Conservation (phyloP, 2,888 invertebrate genomes). For the Eubasilissa splendida region DNA sequence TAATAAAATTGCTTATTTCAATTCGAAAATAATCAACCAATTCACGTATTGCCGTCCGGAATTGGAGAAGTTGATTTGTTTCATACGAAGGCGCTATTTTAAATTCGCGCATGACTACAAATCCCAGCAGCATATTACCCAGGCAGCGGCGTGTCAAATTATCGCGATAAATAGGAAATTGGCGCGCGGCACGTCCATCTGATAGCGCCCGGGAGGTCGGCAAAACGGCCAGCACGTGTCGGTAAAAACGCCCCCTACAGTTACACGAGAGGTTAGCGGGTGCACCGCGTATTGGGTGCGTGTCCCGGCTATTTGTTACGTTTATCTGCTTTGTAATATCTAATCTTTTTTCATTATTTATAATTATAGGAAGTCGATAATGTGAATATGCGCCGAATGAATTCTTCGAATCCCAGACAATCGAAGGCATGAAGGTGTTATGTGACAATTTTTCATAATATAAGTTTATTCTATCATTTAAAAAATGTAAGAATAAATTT, state of each 20-base stretch:
- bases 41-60: too few relatives aligned
- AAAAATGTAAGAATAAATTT: not conserved
- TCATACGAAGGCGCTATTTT: not conserved
- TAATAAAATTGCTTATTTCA: too few relatives aligned
- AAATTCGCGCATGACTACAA: conserved; percentile 9
- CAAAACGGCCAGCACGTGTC: conserved; percentile 39
- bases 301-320: conserved; percentile 11
- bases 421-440: too few relatives aligned
- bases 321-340: not conserved
- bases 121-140: conserved; percentile 1
- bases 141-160: conserved; percentile 4
- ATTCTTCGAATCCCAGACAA: too few relatives aligned
- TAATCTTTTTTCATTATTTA: too few relatives aligned
- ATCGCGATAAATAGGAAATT: conserved; percentile 38
- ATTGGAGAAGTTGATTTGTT: too few relatives aligned
- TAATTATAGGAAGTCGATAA: too few relatives aligned
- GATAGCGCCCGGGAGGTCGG: conserved; percentile 47
- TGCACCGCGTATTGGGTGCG: conserved; percentile 15
- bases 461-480: too few relatives aligned
- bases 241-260: conserved; percentile 22
- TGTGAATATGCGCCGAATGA: too few relatives aligned
- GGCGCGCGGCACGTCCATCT: conserved; percentile 46
- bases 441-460: too few relatives aligned
- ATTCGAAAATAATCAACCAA: too few relatives aligned
- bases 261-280: not conserved